Base-by-base conservation (phyloP, 37 sponge, comb jelly and placozoan genomes). In the Chondrilla cf. caribensis region DNA sequence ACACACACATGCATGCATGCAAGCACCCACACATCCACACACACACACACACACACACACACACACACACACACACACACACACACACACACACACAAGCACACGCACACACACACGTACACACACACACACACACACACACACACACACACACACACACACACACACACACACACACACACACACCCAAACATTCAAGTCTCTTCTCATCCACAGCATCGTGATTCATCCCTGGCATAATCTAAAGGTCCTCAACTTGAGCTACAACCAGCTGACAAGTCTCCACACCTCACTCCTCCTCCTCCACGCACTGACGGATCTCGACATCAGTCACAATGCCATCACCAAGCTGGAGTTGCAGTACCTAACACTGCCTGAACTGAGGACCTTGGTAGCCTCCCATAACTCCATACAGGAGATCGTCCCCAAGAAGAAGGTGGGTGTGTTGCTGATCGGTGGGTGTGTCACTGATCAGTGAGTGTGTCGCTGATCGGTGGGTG, bases 171-270 rank as follows among this genome's bases (percentile, higher is more conserved):
- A 47, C 51, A 47, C 51, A 47, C 51, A 47, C 51, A 47, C 51
- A 47, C 51, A 47, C 51, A 47, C 51, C 6, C 51, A 47, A 6
- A 47, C 51, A 47, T 11, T 14, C 51, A 47, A 31, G 7, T 70
- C 44, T 38, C 43, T 37, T 73, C 76, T 41, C 28, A 4, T 36
- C 19, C 32, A 54, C 60, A 89, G 90, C 81, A 78, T 90, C 18
- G 84, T 93, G 60, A 84, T 93, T 18, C 94, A 89, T 42, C 90
- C 94, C 0, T 93, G 94, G 94, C 81, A 87, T 72, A 51, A n/a
- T 47, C 90, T 93, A 15, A 85, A 75, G 51, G 72, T 62, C 7
- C 84, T 93, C 44, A 83, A 66, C 31, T 83, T 93, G 62, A 80
- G 87, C 24, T 79, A 93, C 66, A 93, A 93, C 62, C 42, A 78